Conservation (phyloP, 2,797 vertebrate species). For the Sternotherus odoratus region DNA sequence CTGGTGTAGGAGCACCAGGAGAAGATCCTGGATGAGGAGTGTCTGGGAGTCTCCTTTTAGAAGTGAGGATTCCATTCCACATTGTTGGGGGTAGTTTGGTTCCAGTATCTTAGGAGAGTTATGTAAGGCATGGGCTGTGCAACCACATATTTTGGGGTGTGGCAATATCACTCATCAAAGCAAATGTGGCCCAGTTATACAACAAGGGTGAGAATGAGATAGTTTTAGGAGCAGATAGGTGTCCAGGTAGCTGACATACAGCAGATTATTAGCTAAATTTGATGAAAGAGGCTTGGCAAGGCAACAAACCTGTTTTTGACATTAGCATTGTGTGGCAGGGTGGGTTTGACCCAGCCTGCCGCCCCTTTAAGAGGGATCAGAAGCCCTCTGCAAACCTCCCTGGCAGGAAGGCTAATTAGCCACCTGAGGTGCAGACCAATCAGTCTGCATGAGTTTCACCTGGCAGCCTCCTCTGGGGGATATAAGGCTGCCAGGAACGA, state of each 20-base stretch:
- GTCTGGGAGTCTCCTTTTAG: neutral
- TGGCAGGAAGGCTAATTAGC: too few species aligned
- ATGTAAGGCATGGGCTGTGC: neutral
- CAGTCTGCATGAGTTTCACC: too few species aligned
- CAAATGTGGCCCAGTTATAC: neutral
- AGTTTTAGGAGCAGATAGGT: neutral
- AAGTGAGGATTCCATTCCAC: neutral
- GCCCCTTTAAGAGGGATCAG: too few species aligned
- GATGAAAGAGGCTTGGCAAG: neutral
- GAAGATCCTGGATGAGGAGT: neutral
- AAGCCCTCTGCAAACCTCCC: too few species aligned
- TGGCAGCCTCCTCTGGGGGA: too few species aligned
- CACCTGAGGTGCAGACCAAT: too few species aligned
- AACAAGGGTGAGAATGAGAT: neutral
- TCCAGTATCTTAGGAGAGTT: neutral
- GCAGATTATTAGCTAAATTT: neutral
- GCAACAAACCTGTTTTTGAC: neutral
- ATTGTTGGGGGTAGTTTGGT: neutral
- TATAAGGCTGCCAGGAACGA: too few species aligned
- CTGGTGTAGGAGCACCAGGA: neutral
- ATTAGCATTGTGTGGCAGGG: too few species aligned
- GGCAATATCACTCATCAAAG: neutral
- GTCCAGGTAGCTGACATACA: neutral
- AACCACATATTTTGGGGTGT: neutral
- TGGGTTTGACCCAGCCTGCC: too few species aligned